Evolutionary conservation across 1,140 invertebrate genomes (phyloP).

Genomic region (Leptestheria dahalacensis): DNA sequence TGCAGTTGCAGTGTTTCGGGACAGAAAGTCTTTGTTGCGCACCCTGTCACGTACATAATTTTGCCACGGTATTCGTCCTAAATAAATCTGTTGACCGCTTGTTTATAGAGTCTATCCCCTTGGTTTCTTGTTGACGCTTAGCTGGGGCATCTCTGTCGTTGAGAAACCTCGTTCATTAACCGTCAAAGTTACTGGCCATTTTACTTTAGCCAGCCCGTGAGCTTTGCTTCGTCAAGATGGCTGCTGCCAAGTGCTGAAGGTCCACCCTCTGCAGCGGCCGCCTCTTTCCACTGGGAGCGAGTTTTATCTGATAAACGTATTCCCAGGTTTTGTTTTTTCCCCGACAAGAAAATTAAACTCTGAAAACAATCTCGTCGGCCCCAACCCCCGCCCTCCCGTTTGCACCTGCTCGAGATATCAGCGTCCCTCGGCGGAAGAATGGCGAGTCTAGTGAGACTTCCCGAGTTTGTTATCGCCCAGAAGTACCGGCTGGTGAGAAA

Average conservation of each 20-base stretch:
- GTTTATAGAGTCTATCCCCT: background rate
- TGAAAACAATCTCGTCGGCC: too few species aligned
- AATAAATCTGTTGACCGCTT: background rate
- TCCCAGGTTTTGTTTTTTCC: too few species aligned
- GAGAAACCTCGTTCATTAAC: too few species aligned
- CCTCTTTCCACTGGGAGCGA: too few species aligned
- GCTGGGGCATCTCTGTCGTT: too few species aligned
- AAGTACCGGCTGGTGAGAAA: conserved; percentile 92
- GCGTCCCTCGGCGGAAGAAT: conserved; percentile 5
- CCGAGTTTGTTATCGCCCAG: conserved; percentile 66
- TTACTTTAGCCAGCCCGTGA: background rate
- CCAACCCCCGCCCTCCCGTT: too few species aligned
- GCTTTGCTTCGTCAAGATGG: background rate
- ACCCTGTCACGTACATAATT: background rate
- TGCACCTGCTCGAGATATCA: too few species aligned
- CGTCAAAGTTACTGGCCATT: too few species aligned
- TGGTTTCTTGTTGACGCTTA: too few species aligned
- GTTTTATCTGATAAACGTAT: too few species aligned
- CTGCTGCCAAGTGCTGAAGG: background rate
- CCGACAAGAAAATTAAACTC: too few species aligned
- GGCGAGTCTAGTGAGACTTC: conserved; percentile 13
- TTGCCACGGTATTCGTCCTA: background rate
- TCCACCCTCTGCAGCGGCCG: background rate
- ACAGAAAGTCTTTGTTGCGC: background rate
- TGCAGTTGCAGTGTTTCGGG: background rate